A percentile compares a stretch with the other conserved stretches of the same genome.
phyloP scores from a whole-genome alignment of 2,888 invertebrate genomes.

The Crocallis elinguaria region DNA sequence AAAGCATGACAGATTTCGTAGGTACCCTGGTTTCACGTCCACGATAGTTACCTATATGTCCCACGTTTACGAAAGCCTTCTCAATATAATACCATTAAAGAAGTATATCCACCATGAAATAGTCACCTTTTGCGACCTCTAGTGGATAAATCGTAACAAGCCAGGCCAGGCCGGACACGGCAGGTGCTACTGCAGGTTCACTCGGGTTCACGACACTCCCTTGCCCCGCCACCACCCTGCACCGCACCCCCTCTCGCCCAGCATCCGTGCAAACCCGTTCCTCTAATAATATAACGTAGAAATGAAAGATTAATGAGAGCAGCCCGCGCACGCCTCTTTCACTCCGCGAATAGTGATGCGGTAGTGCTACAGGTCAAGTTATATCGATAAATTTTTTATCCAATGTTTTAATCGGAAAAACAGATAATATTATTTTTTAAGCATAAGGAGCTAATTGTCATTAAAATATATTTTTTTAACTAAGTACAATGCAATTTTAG shows the following conservation, averaged over 20 bases:
- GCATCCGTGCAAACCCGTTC: constrained; percentile 84
- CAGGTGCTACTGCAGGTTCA: constrained; percentile 84
- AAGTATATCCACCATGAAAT: constrained; percentile 50
- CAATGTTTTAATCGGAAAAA: too few relatives aligned
- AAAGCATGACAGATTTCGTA: too few relatives aligned
- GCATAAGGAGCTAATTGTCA: too few relatives aligned
- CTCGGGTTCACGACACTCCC: constrained; percentile 75
- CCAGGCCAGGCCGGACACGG: constrained; percentile 70
- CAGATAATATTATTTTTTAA: too few relatives aligned
- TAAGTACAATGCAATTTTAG: too few relatives aligned
- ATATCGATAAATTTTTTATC: background rate
- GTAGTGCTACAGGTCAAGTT: constrained; percentile 1
- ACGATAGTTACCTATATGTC: too few relatives aligned
- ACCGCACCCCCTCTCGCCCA: constrained; percentile 48
- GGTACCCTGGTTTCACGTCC: too few relatives aligned
- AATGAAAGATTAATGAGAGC: constrained; percentile 85
- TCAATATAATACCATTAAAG: constrained; percentile 24
- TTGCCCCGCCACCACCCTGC: constrained; percentile 35
- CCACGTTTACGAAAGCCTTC: too few relatives aligned
- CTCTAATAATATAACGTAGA: constrained; percentile 85
- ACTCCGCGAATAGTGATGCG: constrained; percentile 63
- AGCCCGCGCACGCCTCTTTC: constrained; percentile 83
- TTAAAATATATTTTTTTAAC: too few relatives aligned
- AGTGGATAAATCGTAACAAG: constrained; percentile 42
- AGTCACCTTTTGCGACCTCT: constrained; percentile 56